Conservation (phyloP, 1,140 invertebrate genomes). For the Bradysia coprophila region DNA sequence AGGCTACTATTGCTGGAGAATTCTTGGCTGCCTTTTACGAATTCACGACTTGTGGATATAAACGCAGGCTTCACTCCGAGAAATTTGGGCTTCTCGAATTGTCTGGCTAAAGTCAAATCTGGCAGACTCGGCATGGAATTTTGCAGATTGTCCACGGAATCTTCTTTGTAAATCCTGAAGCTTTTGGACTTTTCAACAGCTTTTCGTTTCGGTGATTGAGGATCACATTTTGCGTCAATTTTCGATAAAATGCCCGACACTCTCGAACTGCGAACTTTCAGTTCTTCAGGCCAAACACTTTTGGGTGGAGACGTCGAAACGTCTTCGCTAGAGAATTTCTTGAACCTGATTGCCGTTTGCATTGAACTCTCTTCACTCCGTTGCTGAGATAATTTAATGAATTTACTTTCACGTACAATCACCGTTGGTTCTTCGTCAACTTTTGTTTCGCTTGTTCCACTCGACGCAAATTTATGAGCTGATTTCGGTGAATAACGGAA, state of each 20-base stretch:
- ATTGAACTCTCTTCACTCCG: not conserved
- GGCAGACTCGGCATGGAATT: conserved; percentile 21
- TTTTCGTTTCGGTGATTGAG: conserved; percentile 19
- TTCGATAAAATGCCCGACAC: not conserved
- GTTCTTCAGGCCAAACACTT: conserved; percentile 9
- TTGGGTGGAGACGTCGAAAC: conserved; percentile 13
- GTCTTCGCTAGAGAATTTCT: conserved; percentile 9
- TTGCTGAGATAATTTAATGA: not conserved
- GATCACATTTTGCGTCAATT: not conserved
- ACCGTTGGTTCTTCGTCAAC: not conserved
- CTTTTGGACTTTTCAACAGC: conserved; percentile 43
- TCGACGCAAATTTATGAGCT: not conserved
- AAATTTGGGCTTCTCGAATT: conserved; percentile 8
- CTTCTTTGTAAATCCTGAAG: conserved; percentile 35
- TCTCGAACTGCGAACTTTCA: not conserved
- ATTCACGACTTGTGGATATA: not conserved
- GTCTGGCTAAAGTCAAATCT: conserved; percentile 12
- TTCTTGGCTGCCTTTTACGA: not conserved
- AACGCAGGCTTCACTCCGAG: not conserved
- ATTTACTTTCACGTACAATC: not conserved
- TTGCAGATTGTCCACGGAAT: conserved; percentile 5
- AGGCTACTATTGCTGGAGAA: no score
- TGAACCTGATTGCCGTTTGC: not conserved
- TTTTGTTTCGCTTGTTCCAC: not conserved
- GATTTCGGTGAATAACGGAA: not conserved